Base-by-base conservation (phyloP, 2,797 vertebrate genomes). In the Nannoperca australis region DNA sequence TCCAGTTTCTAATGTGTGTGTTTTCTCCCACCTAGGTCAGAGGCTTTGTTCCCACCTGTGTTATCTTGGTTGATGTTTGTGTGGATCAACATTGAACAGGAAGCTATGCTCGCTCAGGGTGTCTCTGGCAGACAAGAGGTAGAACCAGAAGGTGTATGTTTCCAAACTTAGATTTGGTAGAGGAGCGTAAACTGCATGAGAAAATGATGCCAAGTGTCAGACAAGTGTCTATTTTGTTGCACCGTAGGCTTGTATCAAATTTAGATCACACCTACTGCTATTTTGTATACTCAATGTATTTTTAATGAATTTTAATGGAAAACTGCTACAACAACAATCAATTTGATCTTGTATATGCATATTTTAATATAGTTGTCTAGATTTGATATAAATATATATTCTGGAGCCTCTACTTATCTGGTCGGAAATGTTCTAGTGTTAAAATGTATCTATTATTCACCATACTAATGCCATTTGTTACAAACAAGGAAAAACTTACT, bases 61-160 rank as follows among this genome's bases (percentile, higher is more conserved):
- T 88, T 99, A 54, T 96, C 97, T 32, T 97, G 96, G 91, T 90
- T 99, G 89, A 97, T 98, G 97, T 97, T 97, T 85, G 94, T 89
- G 58, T 97, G 96, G 96, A 96, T 97, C 84, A 94, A 94, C 90
- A 95, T 96, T 53, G 96, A 96, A 70, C 96, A 96, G 87, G 96
- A 96, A 79, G 93, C 95, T 3, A 88, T 95, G 77, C 83, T 92
- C 11, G 81, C 91, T 56, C 89, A 94, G 47, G 86, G 93, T 6
- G 70, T 85, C 44, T 91, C 94, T 61, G 83, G 82, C 69, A 96
- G 94, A 77, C 92, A 94, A 80, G 97, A 98, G 96, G 98, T 99
- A 96, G 70, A 56, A 17, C 6, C 24, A 7, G 24, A 1, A 15
- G 40, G 18, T 20, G 2, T 17, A 5, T 40, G 14, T 54, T 58